phyloP scores from a whole-genome alignment of 2,113 vertebrate species.

The Cavia aperea region DNA sequence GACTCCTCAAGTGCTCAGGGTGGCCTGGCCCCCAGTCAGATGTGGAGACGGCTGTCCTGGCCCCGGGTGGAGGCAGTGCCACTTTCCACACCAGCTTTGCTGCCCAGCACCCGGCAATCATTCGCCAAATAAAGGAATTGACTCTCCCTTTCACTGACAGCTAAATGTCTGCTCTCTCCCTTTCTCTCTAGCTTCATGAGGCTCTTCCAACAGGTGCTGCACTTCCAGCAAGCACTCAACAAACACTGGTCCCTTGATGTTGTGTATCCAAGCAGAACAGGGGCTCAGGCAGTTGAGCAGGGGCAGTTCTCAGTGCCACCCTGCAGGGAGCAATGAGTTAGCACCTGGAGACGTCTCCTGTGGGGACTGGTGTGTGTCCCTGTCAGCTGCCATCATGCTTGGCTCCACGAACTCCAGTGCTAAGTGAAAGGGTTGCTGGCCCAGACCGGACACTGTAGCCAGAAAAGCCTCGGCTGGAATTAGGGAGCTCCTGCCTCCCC shows the following conservation, averaged over 20 bases:
- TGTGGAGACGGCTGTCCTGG: not conserved
- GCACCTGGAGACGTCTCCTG: not conserved
- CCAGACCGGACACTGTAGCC: too few relatives aligned
- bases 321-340: not conserved
- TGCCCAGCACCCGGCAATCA: not conserved
- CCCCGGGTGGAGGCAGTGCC: not conserved
- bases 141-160: not conserved
- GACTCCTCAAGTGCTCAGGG: not conserved
- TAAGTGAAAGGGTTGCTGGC: not conserved
- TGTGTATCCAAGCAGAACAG: too few relatives aligned
- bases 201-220: not conserved
- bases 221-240: not conserved
- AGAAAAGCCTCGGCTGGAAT: too few relatives aligned
- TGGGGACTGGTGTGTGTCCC: not conserved
- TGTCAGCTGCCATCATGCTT: not conserved
- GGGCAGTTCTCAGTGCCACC: accelerated
- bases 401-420: not conserved
- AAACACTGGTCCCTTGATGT: not conserved
- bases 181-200: too few relatives aligned
- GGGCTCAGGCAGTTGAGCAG: not conserved
- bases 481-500: too few relatives aligned
- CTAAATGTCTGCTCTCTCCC: not conserved
- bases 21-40: not conserved
- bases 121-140: not conserved
- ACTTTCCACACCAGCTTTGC: not conserved